Conservation (phyloP, 2,888 invertebrate species). For the Girardia tigrina region DNA sequence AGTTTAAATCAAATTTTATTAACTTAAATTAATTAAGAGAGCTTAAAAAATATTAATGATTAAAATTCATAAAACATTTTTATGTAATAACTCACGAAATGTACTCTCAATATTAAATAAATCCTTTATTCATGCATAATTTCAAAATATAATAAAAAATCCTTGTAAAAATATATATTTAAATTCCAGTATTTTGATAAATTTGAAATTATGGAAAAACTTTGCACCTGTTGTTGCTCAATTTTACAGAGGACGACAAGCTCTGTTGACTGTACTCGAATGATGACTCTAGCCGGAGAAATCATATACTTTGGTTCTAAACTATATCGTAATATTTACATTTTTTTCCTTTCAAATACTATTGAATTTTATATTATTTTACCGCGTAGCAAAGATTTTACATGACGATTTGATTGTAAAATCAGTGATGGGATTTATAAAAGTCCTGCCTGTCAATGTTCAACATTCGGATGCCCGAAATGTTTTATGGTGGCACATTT, state of each 20-base stretch:
- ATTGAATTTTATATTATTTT: not conserved
- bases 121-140: no score
- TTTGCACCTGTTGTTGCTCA: not conserved
- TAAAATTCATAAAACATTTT: no score
- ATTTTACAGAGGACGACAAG: not conserved
- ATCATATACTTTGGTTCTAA: constrained; percentile 11
- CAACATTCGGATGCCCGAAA: constrained; percentile 9
- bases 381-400: not conserved
- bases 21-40: no score
- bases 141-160: no score
- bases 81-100: no score
- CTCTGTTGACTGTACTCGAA: not conserved
- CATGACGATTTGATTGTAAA: not conserved
- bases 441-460: not conserved
- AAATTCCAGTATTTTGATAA: no score
- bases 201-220: not conserved
- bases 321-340: not conserved
- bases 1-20: no score
- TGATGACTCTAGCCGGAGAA: not conserved
- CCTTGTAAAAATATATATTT: no score
- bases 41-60: no score
- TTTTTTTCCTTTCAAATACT: not conserved
- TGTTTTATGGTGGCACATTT: constrained; percentile 14
- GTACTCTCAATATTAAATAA: no score
- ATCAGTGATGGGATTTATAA: not conserved